Conservation (phyloP, 2,797 vertebrate species). For the Pantherophis alleghaniensis region DNA sequence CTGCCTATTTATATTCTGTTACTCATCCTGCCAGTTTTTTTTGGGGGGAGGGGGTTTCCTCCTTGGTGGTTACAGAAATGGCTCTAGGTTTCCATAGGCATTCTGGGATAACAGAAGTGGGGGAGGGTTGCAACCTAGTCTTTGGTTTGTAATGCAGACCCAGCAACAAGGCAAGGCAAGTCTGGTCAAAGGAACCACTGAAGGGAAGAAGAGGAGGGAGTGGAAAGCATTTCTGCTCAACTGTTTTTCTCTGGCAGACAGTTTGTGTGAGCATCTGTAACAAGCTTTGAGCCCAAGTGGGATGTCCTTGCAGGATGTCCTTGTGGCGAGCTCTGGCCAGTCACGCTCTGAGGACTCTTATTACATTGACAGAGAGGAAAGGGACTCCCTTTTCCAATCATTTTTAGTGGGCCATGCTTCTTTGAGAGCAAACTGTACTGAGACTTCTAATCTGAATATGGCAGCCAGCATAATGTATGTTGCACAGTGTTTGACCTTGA, state of each 20-base stretch:
- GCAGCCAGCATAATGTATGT: neutral
- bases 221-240: neutral
- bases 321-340: neutral
- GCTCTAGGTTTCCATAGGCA: neutral
- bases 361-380: neutral
- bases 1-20: neutral
- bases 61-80: neutral
- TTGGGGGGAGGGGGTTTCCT: neutral
- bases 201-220: neutral
- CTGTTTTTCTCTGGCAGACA: neutral
- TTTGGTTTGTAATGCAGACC: neutral
- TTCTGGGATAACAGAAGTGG: neutral
- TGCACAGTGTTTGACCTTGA: neutral
- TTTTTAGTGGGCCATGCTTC: neutral
- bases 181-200: neutral
- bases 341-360: neutral
- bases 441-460: neutral
- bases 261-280: neutral
- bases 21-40: too few relatives aligned
- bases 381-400: neutral
- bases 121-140: neutral
- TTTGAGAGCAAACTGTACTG: neutral
- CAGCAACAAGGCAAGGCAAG: neutral
- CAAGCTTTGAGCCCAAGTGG: too few relatives aligned
- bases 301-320: too few relatives aligned